phyloP scores from a whole-genome alignment of 1,140 invertebrate genomes.

The Sinonovacula constricta region DNA sequence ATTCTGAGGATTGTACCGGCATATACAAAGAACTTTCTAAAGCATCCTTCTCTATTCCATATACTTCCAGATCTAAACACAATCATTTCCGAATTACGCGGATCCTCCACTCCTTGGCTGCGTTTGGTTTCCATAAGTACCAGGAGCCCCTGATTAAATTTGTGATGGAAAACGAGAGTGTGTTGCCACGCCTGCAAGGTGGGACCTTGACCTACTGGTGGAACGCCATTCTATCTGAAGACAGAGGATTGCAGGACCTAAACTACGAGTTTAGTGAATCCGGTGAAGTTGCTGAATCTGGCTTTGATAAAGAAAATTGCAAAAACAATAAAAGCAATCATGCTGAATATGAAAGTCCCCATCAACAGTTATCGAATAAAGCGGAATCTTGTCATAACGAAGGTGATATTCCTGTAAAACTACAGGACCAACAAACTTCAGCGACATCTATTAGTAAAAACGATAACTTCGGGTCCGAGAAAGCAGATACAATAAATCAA shows the following conservation, averaged over 20 bases:
- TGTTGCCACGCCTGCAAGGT: background rate
- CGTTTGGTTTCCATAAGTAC: slow-evolving; percentile 10
- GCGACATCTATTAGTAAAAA: background rate
- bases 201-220: slow-evolving; percentile 7
- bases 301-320: background rate
- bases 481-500: background rate
- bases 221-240: background rate
- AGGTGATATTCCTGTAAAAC: no score
- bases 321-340: no score
- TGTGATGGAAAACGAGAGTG: background rate
- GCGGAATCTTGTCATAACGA: no score
- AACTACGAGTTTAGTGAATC: background rate
- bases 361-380: no score
- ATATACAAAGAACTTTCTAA: background rate
- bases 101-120: slow-evolving; percentile 17
- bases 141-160: slow-evolving; percentile 9
- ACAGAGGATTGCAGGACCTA: background rate
- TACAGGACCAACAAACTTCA: no score
- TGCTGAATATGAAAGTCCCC: no score
- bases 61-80: slow-evolving; percentile 17
- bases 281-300: no score
- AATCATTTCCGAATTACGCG: slow-evolving; percentile 31
- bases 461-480: no score
- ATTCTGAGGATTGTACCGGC: background rate
- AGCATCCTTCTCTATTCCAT: background rate